phyloP scores from a whole-genome alignment of 1,140 invertebrate species.

The Eumaeus atala region DNA sequence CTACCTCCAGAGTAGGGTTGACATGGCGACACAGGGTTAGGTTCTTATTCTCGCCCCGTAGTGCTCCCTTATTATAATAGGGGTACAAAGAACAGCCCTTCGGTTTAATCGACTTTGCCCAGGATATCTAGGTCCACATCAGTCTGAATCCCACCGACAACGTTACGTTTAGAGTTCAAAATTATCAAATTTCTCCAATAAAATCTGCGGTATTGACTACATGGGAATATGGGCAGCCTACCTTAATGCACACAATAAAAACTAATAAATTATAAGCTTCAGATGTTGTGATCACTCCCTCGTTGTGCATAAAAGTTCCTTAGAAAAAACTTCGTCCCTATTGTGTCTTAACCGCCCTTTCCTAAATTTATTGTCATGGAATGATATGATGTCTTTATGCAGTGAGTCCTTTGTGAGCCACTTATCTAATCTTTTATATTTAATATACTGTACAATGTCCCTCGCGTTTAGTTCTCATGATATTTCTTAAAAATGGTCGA shows the following conservation, averaged over 20 bases:
- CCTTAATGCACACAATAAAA: not conserved
- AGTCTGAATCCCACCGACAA: no score
- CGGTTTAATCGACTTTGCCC: no score
- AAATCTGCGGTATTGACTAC: no score
- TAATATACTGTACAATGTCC: constrained; percentile 38
- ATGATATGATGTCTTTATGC: constrained; percentile 72
- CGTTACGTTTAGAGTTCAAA: no score
- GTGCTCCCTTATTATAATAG: no score
- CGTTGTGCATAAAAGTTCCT: constrained; percentile 43
- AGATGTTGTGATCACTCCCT: constrained; percentile 67
- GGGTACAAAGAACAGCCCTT: no score
- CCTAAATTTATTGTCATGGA: constrained; percentile 62
- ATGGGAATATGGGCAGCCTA: no score
- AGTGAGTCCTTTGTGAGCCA: constrained; percentile 55
- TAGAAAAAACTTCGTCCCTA: constrained; percentile 54
- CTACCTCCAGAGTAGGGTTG: no score
- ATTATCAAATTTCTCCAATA: no score
- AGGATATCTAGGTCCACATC: no score
- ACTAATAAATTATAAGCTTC: constrained; percentile 19
- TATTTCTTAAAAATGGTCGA: constrained; percentile 25
- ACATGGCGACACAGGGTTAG: no score
- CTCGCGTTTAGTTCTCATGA: constrained; percentile 27
- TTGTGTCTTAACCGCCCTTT: constrained; percentile 64
- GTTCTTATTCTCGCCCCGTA: no score
- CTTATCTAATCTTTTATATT: constrained; percentile 67